Base-by-base conservation (phyloP, 2,113 vertebrate genomes). In the Pomatostomus ruficeps region DNA sequence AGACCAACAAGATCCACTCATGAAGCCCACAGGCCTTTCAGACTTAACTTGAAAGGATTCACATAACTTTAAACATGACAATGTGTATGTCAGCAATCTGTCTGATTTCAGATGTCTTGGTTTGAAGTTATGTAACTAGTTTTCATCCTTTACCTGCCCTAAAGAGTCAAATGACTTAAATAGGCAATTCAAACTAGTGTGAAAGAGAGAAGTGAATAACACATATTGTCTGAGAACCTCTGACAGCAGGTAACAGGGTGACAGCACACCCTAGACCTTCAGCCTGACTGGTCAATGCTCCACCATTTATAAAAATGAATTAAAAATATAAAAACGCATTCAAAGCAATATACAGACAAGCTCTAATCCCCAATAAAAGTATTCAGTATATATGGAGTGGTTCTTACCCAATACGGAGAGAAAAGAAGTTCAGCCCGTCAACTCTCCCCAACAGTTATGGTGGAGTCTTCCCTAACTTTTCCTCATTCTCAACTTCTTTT, bases 1-100 rank as follows among this genome's bases (percentile, higher is more conserved):
- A 72, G 26, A 22, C 10, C 0, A 0, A 1, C 35, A 49, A 43
- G 12, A 40, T 14, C 12, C 20, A n/a, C 22, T 20, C 2, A 3
- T 45, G 16, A 68, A 80, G 12, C 8, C 16, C 15, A 28, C 4
- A 43, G 11, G 1, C 14, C 9, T 76, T 67, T 62, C 1, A 3
- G 22, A 31, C 12, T 33, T 48, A 25, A 25, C 16, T 26, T 49
- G 6, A 12, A 76, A 43, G 9, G 17, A 26, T 23, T 79, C 9
- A 40, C 18, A 11, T 29, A 33, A 38, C 20, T 62, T 55, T 23
- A 76, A 66, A 62, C 7, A 14, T 19, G 23, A 21, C 12, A 49
- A 1, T n/a, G 14, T 33, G 25, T 35, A 33, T 45, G 14, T n/a
- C 49, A 74, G 22, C 28, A 54, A 6, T 25, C 46, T 54, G 3